phyloP scores from a whole-genome alignment of 2,797 vertebrate genomes.

The Cuniculus paca region DNA sequence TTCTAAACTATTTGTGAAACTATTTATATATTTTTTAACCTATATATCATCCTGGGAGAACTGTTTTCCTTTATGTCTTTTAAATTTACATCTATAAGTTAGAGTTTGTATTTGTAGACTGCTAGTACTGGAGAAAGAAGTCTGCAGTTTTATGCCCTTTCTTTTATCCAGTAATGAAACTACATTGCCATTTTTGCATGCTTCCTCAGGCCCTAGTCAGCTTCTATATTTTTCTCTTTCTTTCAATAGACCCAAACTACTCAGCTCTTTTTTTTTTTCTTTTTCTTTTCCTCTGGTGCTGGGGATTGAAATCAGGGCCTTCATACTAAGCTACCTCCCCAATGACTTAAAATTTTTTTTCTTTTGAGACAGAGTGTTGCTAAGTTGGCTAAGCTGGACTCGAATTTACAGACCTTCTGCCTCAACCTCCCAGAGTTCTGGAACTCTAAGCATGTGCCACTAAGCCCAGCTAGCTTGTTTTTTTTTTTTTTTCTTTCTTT shows the following conservation, averaged over 20 bases:
- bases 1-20: slow-evolving; percentile 35
- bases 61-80: slow-evolving; percentile 18
- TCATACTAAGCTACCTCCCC: not conserved
- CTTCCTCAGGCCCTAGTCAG: not conserved
- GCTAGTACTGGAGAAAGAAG: not conserved
- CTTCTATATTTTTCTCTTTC: slow-evolving; percentile 2
- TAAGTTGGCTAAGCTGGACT: not conserved
- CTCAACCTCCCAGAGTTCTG: not conserved
- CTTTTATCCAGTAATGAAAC: slow-evolving; percentile 44
- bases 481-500: too few relatives aligned
- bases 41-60: not conserved
- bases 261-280: not conserved
- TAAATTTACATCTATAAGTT: slow-evolving; percentile 18
- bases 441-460: not conserved
- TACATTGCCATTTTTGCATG: slow-evolving; percentile 32
- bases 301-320: not conserved
- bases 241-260: not conserved
- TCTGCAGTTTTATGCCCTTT: slow-evolving; percentile 35
- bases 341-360: not conserved
- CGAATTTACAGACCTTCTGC: not conserved
- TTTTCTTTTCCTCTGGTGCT: not conserved
- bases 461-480: not conserved
- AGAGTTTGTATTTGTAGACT: slow-evolving; percentile 34
- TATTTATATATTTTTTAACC: slow-evolving; percentile 48
- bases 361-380: not conserved